Percentiles rank a stretch among this genome's conserved stretches.
Evolutionary conservation across 2,888 invertebrate species (phyloP).

Genomic region (Calliopum simillimum): DNA sequence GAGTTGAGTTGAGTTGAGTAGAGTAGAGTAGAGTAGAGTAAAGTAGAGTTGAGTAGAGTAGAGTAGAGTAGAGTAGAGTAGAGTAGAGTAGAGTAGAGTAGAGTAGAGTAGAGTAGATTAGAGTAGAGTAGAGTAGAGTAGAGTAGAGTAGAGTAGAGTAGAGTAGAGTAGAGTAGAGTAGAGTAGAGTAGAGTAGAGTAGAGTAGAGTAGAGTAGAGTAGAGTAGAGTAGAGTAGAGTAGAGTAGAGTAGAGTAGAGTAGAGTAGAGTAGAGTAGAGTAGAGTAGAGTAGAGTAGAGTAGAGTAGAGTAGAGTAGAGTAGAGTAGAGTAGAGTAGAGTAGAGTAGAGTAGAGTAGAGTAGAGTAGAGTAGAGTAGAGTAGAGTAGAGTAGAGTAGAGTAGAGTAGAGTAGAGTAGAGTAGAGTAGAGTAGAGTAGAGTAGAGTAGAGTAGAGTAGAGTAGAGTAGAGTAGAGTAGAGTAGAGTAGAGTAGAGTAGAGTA

Average conservation of each 20-base stretch:
- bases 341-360: slow-evolving; percentile 23
- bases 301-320: slow-evolving; percentile 28
- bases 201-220: slow-evolving; percentile 26
- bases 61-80: slow-evolving; percentile 25
- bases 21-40: slow-evolving; percentile 18
- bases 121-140: too few relatives aligned
- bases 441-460: slow-evolving; percentile 29
- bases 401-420: slow-evolving; percentile 24
- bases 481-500: slow-evolving; percentile 32
- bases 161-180: slow-evolving; percentile 28
- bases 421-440: slow-evolving; percentile 27
- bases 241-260: slow-evolving; percentile 28
- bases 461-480: slow-evolving; percentile 24
- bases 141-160: slow-evolving; percentile 28
- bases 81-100: slow-evolving; percentile 19
- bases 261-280: slow-evolving; percentile 28
- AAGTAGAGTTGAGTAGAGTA: slow-evolving; percentile 17
- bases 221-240: slow-evolving; percentile 24
- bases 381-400: slow-evolving; percentile 20
- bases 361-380: slow-evolving; percentile 20
- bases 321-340: slow-evolving; percentile 29
- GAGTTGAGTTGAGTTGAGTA: slow-evolving; percentile 25
- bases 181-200: slow-evolving; percentile 22
- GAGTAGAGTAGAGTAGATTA: slow-evolving; percentile 19
- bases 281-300: slow-evolving; percentile 30